Percentiles rank a stretch among this genome's conserved stretches.
phyloP scores from a whole-genome alignment of 2,113 vertebrate genomes.

The Anthoscopus minutus region DNA sequence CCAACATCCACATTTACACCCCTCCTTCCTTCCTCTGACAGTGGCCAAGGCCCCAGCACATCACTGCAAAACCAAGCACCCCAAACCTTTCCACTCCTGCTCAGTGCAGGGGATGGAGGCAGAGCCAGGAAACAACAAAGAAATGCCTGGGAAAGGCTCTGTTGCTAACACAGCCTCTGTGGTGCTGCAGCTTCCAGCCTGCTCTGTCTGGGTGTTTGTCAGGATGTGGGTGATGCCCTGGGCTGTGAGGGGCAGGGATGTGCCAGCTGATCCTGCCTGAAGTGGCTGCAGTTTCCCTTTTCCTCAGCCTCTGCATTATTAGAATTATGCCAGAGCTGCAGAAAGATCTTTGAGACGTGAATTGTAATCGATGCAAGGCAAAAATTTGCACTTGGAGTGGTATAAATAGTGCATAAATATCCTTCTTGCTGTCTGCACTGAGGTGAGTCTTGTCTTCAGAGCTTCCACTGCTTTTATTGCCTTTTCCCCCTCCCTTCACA shows the following conservation, averaged over 20 bases:
- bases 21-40: not conserved
- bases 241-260: not conserved
- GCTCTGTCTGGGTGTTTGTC: not conserved
- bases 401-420: slow-evolving; percentile 38
- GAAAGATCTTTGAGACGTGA: not conserved
- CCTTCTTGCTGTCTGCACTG: not conserved
- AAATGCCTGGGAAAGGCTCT: not conserved
- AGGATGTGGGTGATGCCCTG: not conserved
- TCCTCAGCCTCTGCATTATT: not conserved
- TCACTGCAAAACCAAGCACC: not conserved
- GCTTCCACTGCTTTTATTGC: not conserved
- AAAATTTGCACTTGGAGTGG: slow-evolving; percentile 4
- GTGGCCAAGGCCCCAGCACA: not conserved
- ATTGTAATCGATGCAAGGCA: not conserved
- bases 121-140: not conserved
- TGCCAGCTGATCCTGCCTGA: not conserved
- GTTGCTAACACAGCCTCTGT: not conserved
- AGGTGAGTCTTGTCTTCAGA: slow-evolving; percentile 32
- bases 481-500: not conserved
- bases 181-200: not conserved
- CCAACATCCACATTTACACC: no score
- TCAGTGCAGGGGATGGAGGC: not conserved
- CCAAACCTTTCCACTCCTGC: not conserved
- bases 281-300: not conserved
- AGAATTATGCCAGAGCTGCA: not conserved